Conservation (phyloP, 2,113 vertebrate species). For the Nyctereutes procyonoides region DNA sequence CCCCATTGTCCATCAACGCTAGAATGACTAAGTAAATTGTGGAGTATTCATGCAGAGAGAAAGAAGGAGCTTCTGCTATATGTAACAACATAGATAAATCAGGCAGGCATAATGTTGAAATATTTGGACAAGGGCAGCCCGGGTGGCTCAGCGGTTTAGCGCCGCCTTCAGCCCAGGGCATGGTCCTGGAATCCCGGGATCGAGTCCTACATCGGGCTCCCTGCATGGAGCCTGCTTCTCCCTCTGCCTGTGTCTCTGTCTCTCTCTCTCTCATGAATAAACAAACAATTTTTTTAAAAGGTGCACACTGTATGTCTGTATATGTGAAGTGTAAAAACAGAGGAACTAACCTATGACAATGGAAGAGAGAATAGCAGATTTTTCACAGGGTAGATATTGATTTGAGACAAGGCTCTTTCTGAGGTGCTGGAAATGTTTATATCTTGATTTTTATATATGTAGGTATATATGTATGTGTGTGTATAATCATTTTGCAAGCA, state of each 20-base stretch:
- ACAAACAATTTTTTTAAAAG: not conserved
- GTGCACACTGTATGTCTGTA: not conserved
- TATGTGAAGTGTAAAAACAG: not conserved
- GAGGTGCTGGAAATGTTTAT: not conserved
- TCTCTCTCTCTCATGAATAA: no score
- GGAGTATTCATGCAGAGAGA: not conserved
- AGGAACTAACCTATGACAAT: not conserved
- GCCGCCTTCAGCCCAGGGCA: no score
- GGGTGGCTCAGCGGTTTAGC: no score
- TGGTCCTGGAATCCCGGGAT: no score
- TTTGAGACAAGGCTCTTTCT: not conserved
- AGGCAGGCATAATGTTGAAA: not conserved
- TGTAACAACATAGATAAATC: not conserved
- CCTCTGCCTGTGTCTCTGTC: no score
- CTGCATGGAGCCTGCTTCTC: no score
- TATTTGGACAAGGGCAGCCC: not conserved
- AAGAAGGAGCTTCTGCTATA: not conserved
- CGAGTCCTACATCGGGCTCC: no score
- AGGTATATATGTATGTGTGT: not conserved
- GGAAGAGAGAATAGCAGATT: not conserved
- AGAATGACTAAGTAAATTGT: not conserved
- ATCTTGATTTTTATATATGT: not conserved
- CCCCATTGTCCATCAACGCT: not conserved
- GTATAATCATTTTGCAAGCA: not conserved
- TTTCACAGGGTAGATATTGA: not conserved